phyloP scores from a whole-genome alignment of 2,113 vertebrate genomes.

The Megaceryle maxima region DNA sequence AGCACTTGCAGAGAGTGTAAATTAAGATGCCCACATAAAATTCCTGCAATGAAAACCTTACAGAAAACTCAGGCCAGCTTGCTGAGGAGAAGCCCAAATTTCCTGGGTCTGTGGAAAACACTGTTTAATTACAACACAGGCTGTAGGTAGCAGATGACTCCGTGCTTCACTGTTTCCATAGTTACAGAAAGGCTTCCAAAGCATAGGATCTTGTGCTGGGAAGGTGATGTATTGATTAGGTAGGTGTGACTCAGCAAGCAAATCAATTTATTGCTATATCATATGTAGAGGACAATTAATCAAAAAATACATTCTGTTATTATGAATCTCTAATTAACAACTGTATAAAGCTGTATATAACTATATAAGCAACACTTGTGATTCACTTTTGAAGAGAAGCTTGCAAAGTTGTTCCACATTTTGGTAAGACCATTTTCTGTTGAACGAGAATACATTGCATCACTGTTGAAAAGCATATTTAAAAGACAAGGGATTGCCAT shows the following conservation, averaged over 20 bases:
- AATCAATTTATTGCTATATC: background rate
- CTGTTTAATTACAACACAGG: background rate
- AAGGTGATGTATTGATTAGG: background rate
- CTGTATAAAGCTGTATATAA: background rate
- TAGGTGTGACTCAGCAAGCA: background rate
- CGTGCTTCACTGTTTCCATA: background rate
- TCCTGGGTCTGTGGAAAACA: background rate
- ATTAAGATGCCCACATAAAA: background rate
- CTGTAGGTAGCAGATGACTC: background rate
- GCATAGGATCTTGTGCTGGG: background rate
- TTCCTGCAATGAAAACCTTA: background rate
- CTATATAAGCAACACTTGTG: background rate
- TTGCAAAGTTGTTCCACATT: background rate
- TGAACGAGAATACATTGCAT: background rate
- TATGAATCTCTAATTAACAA: background rate
- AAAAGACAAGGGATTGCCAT: background rate
- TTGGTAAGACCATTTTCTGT: background rate
- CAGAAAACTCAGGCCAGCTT: background rate
- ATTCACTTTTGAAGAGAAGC: background rate
- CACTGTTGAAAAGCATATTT: background rate
- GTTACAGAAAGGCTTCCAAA: background rate
- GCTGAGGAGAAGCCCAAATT: background rate
- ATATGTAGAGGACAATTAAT: background rate
- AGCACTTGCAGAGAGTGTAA: background rate
- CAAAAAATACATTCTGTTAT: background rate